Evolutionary conservation across 2,797 vertebrate species (phyloP).

Genomic region (Delichon dasypus): DNA sequence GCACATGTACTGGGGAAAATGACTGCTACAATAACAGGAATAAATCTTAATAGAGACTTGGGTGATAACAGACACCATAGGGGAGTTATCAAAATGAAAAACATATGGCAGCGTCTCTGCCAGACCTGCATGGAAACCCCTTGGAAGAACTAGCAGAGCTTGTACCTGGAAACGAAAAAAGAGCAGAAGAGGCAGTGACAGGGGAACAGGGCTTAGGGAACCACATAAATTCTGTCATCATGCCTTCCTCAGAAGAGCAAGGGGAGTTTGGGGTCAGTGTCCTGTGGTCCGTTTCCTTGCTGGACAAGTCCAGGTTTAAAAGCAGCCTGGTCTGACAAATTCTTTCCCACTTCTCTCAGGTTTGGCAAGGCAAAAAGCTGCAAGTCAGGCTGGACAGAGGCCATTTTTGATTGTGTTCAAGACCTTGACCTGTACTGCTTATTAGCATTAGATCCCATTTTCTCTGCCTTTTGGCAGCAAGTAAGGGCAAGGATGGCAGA

Average conservation of each 20-base stretch:
- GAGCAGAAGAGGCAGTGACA: neutral
- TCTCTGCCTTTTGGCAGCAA: neutral
- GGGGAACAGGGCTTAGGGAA: neutral
- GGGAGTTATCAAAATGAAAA: conserved; percentile 67
- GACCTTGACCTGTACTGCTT: neutral
- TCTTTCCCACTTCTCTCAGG: neutral
- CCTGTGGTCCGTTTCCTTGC: neutral
- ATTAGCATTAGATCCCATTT: neutral
- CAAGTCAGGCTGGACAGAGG: neutral
- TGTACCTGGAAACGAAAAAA: conserved; percentile 17
- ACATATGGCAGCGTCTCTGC: conserved; percentile 1
- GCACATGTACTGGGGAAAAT: conserved; percentile 64
- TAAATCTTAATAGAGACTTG: conserved; percentile 71
- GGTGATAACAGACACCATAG: conserved; percentile 67
- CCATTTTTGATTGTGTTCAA: neutral
- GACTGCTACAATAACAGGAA: conserved; percentile 69
- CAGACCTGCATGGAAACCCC: conserved; percentile 47
- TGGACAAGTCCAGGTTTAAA: neutral
- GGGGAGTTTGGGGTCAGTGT: neutral
- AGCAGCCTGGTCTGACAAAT: neutral
- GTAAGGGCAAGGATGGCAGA: neutral
- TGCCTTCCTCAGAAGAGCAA: neutral
- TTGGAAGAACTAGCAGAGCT: conserved; percentile 1
- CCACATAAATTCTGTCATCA: neutral
- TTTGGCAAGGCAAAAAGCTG: neutral